Percentiles rank a stretch among this genome's conserved stretches.
These are phyloP conservation scores for Bovichtus variegatus DNA, from an alignment of 2,797 vertebrate genomes.

Conservation along the genomic window DNA sequence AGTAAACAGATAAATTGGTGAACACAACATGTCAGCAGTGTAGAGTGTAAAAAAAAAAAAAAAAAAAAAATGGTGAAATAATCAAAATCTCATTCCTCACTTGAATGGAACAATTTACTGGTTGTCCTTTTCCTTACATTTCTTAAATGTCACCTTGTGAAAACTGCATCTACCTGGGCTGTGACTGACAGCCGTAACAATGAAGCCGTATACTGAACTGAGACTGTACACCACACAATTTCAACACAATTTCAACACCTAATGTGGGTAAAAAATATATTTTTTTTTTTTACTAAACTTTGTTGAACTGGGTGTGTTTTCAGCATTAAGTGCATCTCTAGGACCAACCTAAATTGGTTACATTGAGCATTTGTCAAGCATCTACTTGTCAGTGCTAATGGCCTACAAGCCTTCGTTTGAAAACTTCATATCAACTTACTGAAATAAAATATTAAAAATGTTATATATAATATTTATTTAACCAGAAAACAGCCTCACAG, in stretches of 20 bases:
- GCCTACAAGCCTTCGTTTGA: background rate
- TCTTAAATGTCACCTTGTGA: constrained; percentile 49
- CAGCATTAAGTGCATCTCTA: background rate
- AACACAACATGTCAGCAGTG: background rate
- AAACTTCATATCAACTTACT: background rate
- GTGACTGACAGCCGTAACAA: background rate
- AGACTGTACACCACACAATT: background rate
- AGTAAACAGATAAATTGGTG: constrained; percentile 4
- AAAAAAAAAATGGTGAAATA: background rate
- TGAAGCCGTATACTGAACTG: background rate
- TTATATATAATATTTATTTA: background rate
- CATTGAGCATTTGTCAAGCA: background rate
- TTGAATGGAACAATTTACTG: constrained; percentile 31
- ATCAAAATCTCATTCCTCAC: constrained; percentile 28
- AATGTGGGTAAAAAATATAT: background rate
- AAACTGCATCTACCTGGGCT: constrained; percentile 1
- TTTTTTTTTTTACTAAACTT: background rate
- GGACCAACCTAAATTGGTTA: too few relatives aligned
- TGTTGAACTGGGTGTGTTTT: background rate
- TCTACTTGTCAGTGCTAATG: background rate
- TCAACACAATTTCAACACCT: too few relatives aligned
- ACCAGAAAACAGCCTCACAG: background rate
- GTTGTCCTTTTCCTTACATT: constrained; percentile 37
- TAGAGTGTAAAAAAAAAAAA: too few relatives aligned
- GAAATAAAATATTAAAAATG: background rate